Evolutionary conservation across 2,113 vertebrate genomes (phyloP).

Genomic region (Melanerpes aurifrons): DNA sequence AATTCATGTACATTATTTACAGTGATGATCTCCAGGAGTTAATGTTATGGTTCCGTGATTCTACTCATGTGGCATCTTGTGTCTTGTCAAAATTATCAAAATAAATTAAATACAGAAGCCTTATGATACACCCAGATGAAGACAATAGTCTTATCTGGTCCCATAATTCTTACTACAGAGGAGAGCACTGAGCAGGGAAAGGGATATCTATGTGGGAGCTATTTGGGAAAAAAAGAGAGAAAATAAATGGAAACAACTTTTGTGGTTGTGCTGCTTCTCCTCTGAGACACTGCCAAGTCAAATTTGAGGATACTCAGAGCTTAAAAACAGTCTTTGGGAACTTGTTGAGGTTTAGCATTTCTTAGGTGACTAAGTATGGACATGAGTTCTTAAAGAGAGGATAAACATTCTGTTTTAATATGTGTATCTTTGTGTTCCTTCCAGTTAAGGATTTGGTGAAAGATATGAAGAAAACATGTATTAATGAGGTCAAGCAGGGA

Average conservation of each 20-base stretch:
- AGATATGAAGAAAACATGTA: background rate
- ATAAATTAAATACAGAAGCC: background rate
- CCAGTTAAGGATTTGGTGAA: background rate
- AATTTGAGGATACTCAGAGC: background rate
- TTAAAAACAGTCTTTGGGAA: background rate
- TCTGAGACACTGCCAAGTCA: slow-evolving; percentile 6
- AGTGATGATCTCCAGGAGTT: background rate
- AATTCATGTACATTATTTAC: background rate
- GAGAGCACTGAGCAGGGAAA: background rate
- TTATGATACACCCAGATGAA: background rate
- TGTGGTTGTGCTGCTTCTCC: background rate
- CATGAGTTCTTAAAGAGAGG: background rate
- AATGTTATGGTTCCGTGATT: background rate
- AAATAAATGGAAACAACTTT: slow-evolving; percentile 25
- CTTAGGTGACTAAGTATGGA: slow-evolving; percentile 33
- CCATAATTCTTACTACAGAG: background rate
- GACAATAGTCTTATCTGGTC: background rate
- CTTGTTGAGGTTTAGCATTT: background rate
- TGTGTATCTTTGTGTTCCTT: background rate
- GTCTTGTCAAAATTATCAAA: slow-evolving; percentile 11
- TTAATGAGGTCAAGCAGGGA: background rate
- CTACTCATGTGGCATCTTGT: background rate
- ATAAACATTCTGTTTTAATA: background rate
- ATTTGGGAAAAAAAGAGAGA: slow-evolving; percentile 10
- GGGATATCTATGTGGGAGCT: background rate